Conservation (phyloP, 2,113 vertebrate genomes). For the Coptodon rendalli region DNA sequence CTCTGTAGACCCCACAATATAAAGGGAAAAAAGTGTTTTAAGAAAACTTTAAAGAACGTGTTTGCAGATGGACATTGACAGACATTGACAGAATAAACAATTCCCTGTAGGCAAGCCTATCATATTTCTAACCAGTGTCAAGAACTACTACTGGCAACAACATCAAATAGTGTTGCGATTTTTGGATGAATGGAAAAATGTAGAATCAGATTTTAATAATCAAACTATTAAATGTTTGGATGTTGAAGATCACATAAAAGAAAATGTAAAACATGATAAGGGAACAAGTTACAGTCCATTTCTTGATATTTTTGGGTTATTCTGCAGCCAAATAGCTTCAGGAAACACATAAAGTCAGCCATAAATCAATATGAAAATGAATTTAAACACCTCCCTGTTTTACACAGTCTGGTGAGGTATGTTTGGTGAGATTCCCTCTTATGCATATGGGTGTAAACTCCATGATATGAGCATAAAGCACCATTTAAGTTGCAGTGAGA, state of each 20-base stretch:
- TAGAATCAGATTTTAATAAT: background rate
- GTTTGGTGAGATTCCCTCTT: background rate
- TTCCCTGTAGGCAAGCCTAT: background rate
- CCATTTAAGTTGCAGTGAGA: background rate
- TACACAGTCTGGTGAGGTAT: background rate
- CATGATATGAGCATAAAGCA: background rate
- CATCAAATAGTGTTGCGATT: background rate
- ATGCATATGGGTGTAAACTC: background rate
- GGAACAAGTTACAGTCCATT: background rate
- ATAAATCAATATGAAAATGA: background rate
- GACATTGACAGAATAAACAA: background rate
- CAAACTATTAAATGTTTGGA: background rate
- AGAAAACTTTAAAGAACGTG: background rate
- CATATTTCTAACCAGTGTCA: background rate
- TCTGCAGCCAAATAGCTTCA: background rate
- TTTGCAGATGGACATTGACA: background rate
- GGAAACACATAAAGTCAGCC: background rate
- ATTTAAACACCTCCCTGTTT: background rate
- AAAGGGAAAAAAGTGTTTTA: background rate
- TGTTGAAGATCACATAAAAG: background rate
- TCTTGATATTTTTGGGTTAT: background rate
- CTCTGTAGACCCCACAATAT: background rate
- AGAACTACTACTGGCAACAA: background rate
- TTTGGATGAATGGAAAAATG: background rate
- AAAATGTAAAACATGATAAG: background rate